These are phyloP conservation scores for Perdita meconis DNA, from an alignment of 2,888 invertebrate species.

Conservation along the genomic window DNA sequence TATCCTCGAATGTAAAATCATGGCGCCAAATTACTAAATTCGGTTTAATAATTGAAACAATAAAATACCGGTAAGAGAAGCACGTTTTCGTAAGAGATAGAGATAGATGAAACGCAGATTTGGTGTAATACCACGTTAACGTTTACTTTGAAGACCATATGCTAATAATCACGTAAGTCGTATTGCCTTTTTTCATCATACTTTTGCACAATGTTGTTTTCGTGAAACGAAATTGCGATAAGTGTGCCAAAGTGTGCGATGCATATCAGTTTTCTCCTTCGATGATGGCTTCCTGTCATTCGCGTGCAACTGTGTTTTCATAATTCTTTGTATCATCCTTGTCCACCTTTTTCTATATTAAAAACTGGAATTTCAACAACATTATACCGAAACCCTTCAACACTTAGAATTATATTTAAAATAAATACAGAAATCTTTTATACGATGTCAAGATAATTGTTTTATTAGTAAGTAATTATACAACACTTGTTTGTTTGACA, in stretches of 20 bases:
- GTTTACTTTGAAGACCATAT: neutral
- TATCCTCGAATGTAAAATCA: slow-evolving; percentile 26
- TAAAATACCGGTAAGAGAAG: neutral
- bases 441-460: slow-evolving; percentile 21
- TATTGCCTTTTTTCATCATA: neutral
- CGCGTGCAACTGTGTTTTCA: slow-evolving; percentile 30
- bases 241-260: slow-evolving; percentile 6
- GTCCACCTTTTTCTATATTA: neutral
- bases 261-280: slow-evolving; percentile 4
- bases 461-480: slow-evolving; percentile 44
- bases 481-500: neutral
- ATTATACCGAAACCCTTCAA: slow-evolving; percentile 2
- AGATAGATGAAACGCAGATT: neutral
- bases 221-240: neutral
- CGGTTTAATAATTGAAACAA: slow-evolving; percentile 18
- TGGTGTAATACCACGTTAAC: neutral
- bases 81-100: neutral
- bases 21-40: slow-evolving; percentile 15
- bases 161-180: slow-evolving; percentile 4
- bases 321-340: slow-evolving; percentile 21
- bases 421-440: slow-evolving; percentile 13
- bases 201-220: neutral
- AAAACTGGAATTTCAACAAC: slow-evolving; percentile 19
- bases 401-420: neutral
- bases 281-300: slow-evolving; percentile 57